Conservation (phyloP, 2,888 invertebrate genomes). For the Entomobrya proxima region DNA sequence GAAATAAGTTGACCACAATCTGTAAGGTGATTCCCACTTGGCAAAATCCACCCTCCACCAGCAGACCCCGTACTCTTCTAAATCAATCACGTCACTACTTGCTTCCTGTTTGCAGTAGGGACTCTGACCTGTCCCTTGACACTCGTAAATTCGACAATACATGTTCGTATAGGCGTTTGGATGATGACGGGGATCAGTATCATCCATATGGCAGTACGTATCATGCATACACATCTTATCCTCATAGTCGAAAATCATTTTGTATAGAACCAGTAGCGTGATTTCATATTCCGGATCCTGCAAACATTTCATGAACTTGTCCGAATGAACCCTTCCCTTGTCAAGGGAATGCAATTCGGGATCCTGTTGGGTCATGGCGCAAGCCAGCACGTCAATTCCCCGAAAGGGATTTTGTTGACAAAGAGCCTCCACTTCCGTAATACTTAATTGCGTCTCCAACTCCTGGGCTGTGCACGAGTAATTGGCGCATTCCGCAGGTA, state of each 20-base stretch:
- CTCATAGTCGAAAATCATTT: constrained; percentile 15
- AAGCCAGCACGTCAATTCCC: constrained; percentile 28
- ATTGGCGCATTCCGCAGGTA: background rate
- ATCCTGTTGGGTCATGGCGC: background rate
- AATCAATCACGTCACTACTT: background rate
- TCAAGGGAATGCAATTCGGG: background rate
- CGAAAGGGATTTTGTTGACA: constrained; percentile 28
- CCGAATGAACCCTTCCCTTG: no score
- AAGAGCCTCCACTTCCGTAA: background rate
- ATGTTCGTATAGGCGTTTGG: constrained; percentile 9
- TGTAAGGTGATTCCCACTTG: constrained; percentile 17
- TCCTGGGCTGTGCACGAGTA: background rate
- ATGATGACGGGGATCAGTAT: background rate
- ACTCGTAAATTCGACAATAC: constrained; percentile 15
- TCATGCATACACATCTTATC: background rate
- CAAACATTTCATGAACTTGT: background rate
- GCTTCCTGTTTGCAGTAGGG: constrained; percentile 8
- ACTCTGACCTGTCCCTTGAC: constrained; percentile 10
- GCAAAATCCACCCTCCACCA: constrained; percentile 61
- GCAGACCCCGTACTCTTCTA: constrained; percentile 41
- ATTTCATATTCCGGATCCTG: background rate
- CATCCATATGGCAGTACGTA: background rate
- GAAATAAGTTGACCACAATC: constrained; percentile 56
- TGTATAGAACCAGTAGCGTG: background rate
- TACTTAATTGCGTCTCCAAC: background rate